Conservation (phyloP, 2,888 invertebrate species). For the Cryptophagus acutangulus region DNA sequence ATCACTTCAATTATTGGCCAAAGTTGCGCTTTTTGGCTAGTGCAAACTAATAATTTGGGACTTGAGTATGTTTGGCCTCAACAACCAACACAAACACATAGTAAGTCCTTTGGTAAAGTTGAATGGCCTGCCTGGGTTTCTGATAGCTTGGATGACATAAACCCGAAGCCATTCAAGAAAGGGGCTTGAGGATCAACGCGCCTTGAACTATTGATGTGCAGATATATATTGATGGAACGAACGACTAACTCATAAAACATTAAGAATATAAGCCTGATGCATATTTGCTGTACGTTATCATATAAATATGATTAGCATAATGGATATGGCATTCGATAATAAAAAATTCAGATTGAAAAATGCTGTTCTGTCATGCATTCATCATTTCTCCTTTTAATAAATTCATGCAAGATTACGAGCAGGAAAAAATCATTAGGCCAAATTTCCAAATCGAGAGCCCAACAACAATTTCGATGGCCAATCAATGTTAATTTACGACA, state of each 20-base stretch:
- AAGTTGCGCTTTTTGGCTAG: no score
- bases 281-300: constrained; percentile 31
- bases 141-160: constrained; percentile 12
- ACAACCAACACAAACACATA: constrained; percentile 9
- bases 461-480: no score
- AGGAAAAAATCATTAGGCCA: no score
- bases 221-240: constrained; percentile 8
- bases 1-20: no score
- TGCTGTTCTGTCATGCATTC: neutral
- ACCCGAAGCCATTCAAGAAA: constrained; percentile 6
- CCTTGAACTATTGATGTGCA: constrained; percentile 11
- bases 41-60: no score
- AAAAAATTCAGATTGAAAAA: no score
- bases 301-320: constrained; percentile 36
- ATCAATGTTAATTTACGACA: no score
- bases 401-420: no score
- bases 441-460: no score
- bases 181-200: constrained; percentile 4
- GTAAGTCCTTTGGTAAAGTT: constrained; percentile 12
- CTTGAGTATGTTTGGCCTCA: constrained; percentile 12
- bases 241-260: constrained; percentile 1
- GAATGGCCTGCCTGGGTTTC: constrained; percentile 8
- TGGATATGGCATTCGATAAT: constrained; percentile 31
- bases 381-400: no score
- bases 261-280: constrained; percentile 22